Evolutionary conservation across 2,888 invertebrate species (phyloP), one percentile per base, ranked within the genome.

Genomic region (Drosophila prolongata): DNA sequence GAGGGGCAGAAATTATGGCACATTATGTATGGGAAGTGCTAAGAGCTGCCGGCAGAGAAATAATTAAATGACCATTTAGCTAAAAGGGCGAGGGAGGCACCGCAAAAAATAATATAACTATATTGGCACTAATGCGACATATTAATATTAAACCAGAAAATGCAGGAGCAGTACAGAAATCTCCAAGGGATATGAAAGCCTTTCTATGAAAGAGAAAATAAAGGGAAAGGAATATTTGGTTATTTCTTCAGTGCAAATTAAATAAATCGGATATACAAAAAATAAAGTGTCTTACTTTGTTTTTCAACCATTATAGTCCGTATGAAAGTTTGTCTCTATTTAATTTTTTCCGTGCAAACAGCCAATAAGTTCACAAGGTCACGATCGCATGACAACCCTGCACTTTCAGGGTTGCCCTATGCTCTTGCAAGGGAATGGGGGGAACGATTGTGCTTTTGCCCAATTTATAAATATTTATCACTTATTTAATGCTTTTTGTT

Each of bases 21-120:
- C 74, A 73, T 72, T 53, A 69, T 72, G 53, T 58, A 65, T 73
- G 65, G 38, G 35, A 52, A 66, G 75, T 70, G 58, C 57, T 14
- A 65, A 72, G n/a, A 64, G 56, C 73, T 46, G 59, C 35, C 46
- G 58, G 44, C 43, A 43, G 8, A 66, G 66, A 73, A 66, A 73
- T 66, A 73, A 73, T 73, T 73, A 73, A 72, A 73, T 50, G 58
- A 37, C 49, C 73, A 73, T 72, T 72, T 72, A 49, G 49, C 67
- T 27, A 4, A 35, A 46, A 16, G 30, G 27, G 52, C 44, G 35
- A 43, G 10, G 11, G 24, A n/a, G 42, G 16, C 19, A 19, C 16
- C 3, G 42, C 19, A 30, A 16, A 2, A 35, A 30, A 10, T 11
- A 13, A 4, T 13, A 27, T n/a, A 38, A 61, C 16, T 19, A 6